Evolutionary conservation across 2,797 vertebrate genomes (phyloP), one percentile per base, ranked within the genome.

Genomic region (Meriones psammophilus): DNA sequence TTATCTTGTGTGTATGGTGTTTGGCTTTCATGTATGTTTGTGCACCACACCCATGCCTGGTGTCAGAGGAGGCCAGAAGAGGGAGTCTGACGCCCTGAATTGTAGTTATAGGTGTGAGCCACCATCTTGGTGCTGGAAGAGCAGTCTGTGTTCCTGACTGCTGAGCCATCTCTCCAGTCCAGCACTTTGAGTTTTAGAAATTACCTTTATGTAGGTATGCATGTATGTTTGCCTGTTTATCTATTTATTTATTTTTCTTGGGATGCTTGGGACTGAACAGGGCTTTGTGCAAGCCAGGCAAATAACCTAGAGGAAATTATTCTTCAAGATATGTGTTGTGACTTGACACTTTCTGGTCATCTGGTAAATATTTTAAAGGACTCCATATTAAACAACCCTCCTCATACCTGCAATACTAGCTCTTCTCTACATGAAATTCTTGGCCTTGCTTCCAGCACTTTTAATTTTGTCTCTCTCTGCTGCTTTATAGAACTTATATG

Each of bases 261-360:
- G 68, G 26, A 64, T 74, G 46, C 8, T 83, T 18, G 24, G 71
- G n/a, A 74, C 74, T 24, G n/a, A 83, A 42, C 30, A 56, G 10
- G 28, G 78, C n/a, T 36, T 84, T 33, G 4, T 5, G 2, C 3
- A 76, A 76, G 33, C 17, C 68, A 62, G 92, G 39, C 24, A 73
- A 86, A 83, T 81, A 96, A 88, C 0, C 2, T 94, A 69, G 9
- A 88, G 33, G 28, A 64, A 89, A 83, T 86, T 93, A 93, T 74
- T 88, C 68, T 86, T 28, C 36, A n/a, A 81, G 56, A 46, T 79
- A 66, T 22, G 64, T 54, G 3, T 68, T 50, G 10, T 74, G 26
- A 93, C 58, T 68, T 69, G 81, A 58, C 4, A 33, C 73, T 79
- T 88, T 60, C 46, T 81, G 81, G 64, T 28, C 50, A 92, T 60